Evolutionary conservation across 1,140 invertebrate species (phyloP).

Genomic region (Eurosta solidaginis): DNA sequence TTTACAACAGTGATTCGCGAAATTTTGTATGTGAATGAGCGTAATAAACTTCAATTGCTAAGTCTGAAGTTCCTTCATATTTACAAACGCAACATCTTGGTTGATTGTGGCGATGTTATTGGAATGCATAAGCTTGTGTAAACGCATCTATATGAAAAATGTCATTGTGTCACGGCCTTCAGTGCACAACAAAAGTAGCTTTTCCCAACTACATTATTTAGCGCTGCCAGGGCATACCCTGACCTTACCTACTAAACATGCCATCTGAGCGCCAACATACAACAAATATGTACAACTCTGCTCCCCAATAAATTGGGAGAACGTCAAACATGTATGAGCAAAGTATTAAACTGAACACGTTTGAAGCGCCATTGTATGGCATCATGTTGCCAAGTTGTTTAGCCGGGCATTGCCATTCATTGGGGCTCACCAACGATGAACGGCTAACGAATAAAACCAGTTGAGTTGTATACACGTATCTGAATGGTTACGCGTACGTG

Average conservation of each 20-base stretch:
- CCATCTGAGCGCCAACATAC: neutral
- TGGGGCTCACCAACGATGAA: neutral
- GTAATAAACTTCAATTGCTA: no score
- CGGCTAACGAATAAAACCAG: neutral
- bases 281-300: neutral
- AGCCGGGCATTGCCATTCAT: constrained; percentile 9
- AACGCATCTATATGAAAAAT: no score
- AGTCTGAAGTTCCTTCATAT: no score
- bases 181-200: no score
- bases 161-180: no score
- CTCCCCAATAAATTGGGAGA: constrained; percentile 18
- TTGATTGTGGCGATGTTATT: no score
- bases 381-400: neutral
- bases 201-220: no score
- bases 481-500: constrained; percentile 16
- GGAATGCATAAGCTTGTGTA: no score
- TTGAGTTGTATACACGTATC: constrained; percentile 22
- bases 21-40: no score
- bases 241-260: neutral
- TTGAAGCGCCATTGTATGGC: neutral
- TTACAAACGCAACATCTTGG: no score
- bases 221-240: neutral
- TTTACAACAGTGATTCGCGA: no score
- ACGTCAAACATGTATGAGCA: neutral
- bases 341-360: no score